Base-by-base conservation (phyloP, 2,113 vertebrate genomes). In the Corvus cornix region DNA sequence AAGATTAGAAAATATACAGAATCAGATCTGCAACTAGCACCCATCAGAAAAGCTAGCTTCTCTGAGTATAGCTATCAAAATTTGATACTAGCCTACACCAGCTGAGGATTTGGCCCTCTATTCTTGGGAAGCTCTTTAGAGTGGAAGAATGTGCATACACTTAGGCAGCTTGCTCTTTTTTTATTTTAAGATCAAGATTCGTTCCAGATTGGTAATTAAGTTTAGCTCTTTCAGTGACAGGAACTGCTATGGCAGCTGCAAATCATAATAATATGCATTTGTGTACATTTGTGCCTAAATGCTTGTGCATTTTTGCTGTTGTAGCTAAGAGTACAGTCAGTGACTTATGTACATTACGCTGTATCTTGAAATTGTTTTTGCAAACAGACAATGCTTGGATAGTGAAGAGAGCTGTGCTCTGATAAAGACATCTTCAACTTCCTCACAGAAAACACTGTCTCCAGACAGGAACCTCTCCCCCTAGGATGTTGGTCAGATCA, bases 201-300 rank as follows among this genome's bases (percentile, higher is more conserved):
- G 0, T 94, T 96, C 90, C 92, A 95, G 84, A 95, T 69, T 93
- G 64, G 63, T 84, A 85, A 94, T 95, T 94, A 77, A 96, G 43
- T 96, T 91, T 85, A 91, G 70, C 66, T 82, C 67, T 83, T 96
- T 85, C 0, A 0, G 30, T 74, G 78, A 91, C 33, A 97, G 85
- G 82, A 97, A 90, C 55, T 74, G 39, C 68, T 94, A 84, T 80
- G 64, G 77, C 87, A 88, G 82, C 68, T 95, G 87, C 48, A 97
- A 91, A 93, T 90, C 90, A 86, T 90, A 86, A 89, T 89, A 87
- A 74, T 39, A 37, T 28, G 10, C 23, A 73, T 93, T 95, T 83
- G 74, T 93, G 70, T 89, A 73, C 21, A 37, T 91, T 95, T 73
- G 46, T 87, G 78, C 67, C 58, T 66, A 46, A 49, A n/a, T 9